Percentiles rank a stretch among this genome's conserved stretches.
These are phyloP conservation scores for Murina feae DNA, from an alignment of 2,113 vertebrate genomes.

Conservation along the genomic window DNA sequence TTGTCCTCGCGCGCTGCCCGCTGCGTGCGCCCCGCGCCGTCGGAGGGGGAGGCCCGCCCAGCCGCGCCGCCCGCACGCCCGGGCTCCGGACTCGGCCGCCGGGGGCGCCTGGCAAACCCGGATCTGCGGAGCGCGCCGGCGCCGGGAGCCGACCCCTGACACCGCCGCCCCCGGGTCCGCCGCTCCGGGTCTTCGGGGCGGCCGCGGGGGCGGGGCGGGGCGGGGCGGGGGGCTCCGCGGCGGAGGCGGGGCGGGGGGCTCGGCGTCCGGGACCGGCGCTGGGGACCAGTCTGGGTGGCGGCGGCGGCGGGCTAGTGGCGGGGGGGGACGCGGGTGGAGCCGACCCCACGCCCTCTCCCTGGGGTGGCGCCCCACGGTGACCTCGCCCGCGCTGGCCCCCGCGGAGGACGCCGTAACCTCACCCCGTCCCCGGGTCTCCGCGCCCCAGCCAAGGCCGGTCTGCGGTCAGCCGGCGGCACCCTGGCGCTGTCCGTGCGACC, in stretches of 20 bases:
- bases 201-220: not conserved
- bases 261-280: not conserved
- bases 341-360: not conserved
- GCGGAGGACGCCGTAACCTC: not conserved
- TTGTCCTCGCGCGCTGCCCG: constrained; percentile 54
- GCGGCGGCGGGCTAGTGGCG: too few relatives aligned
- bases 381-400: not conserved
- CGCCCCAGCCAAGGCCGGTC: not conserved
- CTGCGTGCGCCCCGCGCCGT: not conserved
- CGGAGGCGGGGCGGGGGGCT: not conserved
- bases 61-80: not conserved
- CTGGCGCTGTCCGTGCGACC: not conserved
- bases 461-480: not conserved
- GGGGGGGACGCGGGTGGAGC: not conserved
- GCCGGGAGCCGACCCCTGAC: constrained; percentile 52
- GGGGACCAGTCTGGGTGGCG: not conserved
- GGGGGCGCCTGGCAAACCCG: constrained; percentile 62
- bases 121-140: constrained; percentile 22
- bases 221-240: not conserved
- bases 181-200: constrained; percentile 64
- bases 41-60: not conserved
- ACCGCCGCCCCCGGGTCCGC: not conserved
- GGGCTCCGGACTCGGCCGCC: not conserved
- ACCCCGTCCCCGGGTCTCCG: not conserved
- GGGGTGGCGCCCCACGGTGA: not conserved